Evolutionary conservation across 2,888 invertebrate species (phyloP).

Genomic region (Acheta domesticus): DNA sequence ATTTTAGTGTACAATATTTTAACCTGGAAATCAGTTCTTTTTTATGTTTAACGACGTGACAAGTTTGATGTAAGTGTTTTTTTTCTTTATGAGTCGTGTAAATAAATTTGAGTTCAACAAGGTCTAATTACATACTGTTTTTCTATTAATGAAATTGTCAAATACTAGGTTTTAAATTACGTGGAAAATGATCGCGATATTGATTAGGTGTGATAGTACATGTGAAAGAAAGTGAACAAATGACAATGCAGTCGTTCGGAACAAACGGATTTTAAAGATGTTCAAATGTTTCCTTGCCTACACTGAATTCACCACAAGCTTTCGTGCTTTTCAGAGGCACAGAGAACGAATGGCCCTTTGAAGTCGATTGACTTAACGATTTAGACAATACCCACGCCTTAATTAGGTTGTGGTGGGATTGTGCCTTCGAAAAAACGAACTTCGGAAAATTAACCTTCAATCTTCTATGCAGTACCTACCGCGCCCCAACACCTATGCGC

Average conservation of each 20-base stretch:
- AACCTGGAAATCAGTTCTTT: too few species aligned
- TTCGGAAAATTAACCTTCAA: neutral
- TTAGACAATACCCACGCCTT: constrained; percentile 2
- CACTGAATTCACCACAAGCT: neutral
- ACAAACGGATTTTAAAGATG: neutral
- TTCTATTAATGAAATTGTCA: too few species aligned
- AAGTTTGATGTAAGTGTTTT: too few species aligned
- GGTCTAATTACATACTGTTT: too few species aligned
- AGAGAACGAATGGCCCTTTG: neutral
- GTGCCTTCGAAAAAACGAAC: neutral
- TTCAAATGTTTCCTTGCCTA: neutral
- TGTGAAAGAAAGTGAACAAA: neutral
- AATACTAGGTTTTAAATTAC: too few species aligned
- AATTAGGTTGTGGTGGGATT: constrained; percentile 6
- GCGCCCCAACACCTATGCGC: neutral
- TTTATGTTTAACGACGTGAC: too few species aligned
- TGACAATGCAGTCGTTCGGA: neutral
- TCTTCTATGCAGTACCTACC: neutral
- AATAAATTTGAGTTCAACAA: too few species aligned
- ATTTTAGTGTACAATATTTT: too few species aligned
- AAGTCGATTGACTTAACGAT: constrained; percentile 9
- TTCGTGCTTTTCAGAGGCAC: neutral
- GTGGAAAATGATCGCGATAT: too few species aligned
- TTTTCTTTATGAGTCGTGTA: too few species aligned
- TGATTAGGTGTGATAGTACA: too few species aligned